Evolutionary conservation across 2,113 vertebrate genomes (phyloP), one percentile per base, ranked within the genome.

Genomic region (Protomyctophum bolini): DNA sequence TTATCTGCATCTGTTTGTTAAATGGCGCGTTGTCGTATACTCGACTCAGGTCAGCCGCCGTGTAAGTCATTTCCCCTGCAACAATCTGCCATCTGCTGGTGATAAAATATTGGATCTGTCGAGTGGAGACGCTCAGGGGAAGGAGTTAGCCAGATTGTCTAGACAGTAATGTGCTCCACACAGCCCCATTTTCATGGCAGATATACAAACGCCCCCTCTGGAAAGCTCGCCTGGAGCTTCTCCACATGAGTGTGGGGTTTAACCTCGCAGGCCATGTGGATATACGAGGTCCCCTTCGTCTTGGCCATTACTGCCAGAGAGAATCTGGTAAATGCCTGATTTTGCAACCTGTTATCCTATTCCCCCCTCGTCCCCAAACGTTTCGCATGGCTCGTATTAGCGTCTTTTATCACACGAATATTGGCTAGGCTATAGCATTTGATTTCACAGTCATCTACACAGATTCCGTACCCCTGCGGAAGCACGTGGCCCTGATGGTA

Each of bases 1-100:
- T 88, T 76, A 77, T 57, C 29, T n/a, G 46, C 57, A 62, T 85
- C 87, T 85, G 78, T 82, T 81, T 76, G 82, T 79, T 84, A 79
- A 81, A 68, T 79, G 85, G 87, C 83, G 66, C 69, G 79, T 79
- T 84, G 85, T 81, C 33, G 33, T 71, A 59, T n/a, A 70, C 77
- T 65, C 69, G 67, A 77, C 79, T 86, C 77, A 83, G 81, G 83
- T 79, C 85, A 84, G 81, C 67, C 28, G 15, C 54, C 14, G 14
- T 76, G 70, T 67, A 76, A 78, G 75, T 82, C 78, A 79, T 78
- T 83, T 83, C 71, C 79, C 77, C 60, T 77, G 68, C 4, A 11
- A 46, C 70, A 70, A 81, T 64, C 29, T 10, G 28, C 78, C 86
- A 86, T 86, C 84, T 84, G 83, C 68, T 48, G 1, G 52, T 66